Evolutionary conservation across 2,888 invertebrate genomes (phyloP), one percentile per base, ranked within the genome.

Genomic region (Rutpela maculata): DNA sequence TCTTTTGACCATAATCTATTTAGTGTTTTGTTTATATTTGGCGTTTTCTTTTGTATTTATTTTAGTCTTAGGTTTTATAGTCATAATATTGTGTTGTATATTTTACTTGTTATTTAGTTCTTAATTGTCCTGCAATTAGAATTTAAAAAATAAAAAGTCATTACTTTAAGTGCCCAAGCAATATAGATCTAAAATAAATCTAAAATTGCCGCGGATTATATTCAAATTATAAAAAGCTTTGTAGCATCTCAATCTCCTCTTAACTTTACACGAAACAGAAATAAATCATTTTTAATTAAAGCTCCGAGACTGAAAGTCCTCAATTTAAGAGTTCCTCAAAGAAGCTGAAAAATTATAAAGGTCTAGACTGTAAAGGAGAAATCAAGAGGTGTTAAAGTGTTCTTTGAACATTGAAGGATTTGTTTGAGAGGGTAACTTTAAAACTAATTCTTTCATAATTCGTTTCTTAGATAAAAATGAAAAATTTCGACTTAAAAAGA

Each of bases 341-440:
- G 60, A 63, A 72, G 55, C 63, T 63, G 72, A 72, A 72, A 72
- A 72, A 72, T 72, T 72, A 63, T 72, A 72, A 72, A 62, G 70
- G 22, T 70, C 50, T 60, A 57, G 74, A 68, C 67, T 59, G 31
- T 56, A 84, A 85, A 59, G 15, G 71, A 65, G 74, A 80, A 81
- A 81, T 80, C 79, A 78, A 77, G 77, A 78, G 77, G 80, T 78
- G 78, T 78, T 80, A 80, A 79, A 79, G 76, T 79, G 67, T 78
- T 76, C 75, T 79, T 79, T 79, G 76, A 75, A 76, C 75, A 59
- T 73, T 60, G 63, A 80, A 78, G 80, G 81, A 79, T 80, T 80
- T 81, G 75, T 77, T 79, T 77, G 67, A 74, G 75, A 69, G 12
- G 65, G 74, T 75, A 78, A 75, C 73, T 75, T 70, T 74, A 26